phyloP scores from a whole-genome alignment of 2,113 vertebrate genomes.

The Chaetura pelagica region DNA sequence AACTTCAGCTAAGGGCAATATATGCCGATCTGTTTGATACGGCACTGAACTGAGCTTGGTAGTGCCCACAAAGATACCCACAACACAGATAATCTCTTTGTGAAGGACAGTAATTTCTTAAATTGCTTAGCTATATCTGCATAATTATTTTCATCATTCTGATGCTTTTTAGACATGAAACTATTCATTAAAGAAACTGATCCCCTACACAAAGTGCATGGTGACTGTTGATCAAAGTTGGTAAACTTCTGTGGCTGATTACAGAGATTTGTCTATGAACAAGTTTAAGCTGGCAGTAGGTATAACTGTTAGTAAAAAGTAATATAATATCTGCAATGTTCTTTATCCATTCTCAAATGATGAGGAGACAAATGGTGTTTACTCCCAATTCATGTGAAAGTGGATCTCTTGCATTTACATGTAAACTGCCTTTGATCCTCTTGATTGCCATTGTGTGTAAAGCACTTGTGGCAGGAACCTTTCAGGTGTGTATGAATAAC shows the following conservation, averaged over 20 bases:
- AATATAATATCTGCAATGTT: background rate
- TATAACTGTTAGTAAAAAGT: background rate
- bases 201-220: background rate
- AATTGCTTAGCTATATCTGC: background rate
- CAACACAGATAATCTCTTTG: background rate
- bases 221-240: background rate
- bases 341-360: background rate
- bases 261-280: background rate
- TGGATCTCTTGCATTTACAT: rapidly evolving
- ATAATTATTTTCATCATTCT: background rate
- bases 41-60: background rate
- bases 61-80: background rate
- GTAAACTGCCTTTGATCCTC: background rate
- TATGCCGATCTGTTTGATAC: background rate
- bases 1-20: background rate
- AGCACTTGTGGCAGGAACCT: background rate
- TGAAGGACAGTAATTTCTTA: background rate
- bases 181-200: background rate
- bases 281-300: background rate
- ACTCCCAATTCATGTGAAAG: background rate
- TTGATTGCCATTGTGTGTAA: background rate
- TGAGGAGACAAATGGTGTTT: background rate
- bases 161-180: background rate
- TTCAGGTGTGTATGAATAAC: background rate
- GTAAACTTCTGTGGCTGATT: background rate